Evolutionary conservation across 2,113 vertebrate genomes (phyloP).

Genomic region (Toxostoma redivivum): DNA sequence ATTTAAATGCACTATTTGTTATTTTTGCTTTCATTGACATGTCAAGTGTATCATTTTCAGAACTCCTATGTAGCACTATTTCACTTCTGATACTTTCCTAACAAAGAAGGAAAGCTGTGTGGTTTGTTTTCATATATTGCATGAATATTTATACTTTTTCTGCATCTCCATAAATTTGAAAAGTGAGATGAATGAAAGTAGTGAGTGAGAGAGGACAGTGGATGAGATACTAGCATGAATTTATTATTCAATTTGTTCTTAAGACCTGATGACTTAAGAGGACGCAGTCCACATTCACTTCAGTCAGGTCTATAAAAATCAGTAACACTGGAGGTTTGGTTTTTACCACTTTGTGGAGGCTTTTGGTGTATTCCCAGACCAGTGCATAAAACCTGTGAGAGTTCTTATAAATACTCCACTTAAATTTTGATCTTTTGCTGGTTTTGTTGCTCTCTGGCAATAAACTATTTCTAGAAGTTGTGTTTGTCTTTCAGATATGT

Average conservation of each 20-base stretch:
- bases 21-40: background rate
- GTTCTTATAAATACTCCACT: background rate
- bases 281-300: constrained; percentile 13
- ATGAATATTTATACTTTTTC: constrained; percentile 67
- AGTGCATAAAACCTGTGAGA: background rate
- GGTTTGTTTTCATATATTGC: constrained; percentile 44
- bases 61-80: background rate
- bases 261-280: constrained; percentile 48
- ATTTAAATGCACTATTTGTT: background rate
- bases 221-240: constrained; percentile 51
- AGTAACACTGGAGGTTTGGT: background rate
- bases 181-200: constrained; percentile 59
- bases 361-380: background rate
- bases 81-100: constrained; percentile 43
- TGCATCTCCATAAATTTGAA: constrained; percentile 55
- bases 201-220: constrained; percentile 46
- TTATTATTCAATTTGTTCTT: constrained; percentile 58
- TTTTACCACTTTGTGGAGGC: background rate
- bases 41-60: constrained; percentile 13
- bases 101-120: constrained; percentile 1
- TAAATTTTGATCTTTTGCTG: background rate
- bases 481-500: background rate
- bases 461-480: background rate
- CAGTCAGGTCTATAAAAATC: constrained; percentile 13
- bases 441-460: background rate